phyloP scores from a whole-genome alignment of 2,888 invertebrate genomes.

The Antheraea yamamai region DNA sequence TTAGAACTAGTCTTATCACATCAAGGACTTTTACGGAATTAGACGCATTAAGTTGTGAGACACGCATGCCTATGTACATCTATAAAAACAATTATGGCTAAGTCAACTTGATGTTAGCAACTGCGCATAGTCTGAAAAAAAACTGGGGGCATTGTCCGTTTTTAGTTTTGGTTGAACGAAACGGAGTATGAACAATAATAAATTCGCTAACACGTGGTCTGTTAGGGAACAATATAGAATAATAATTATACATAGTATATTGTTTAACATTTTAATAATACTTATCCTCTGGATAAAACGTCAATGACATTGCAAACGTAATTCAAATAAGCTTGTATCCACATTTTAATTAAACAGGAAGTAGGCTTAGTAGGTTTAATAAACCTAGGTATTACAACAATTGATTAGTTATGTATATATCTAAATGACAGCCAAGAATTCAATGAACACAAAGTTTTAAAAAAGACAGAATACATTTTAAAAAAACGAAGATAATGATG shows the following conservation, averaged over 20 bases:
- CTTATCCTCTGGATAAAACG: background rate
- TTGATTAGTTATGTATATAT: background rate
- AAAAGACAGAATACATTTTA: background rate
- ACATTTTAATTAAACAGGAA: background rate
- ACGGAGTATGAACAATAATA: slow-evolving; percentile 30
- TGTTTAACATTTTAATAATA: background rate
- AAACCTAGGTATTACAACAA: background rate
- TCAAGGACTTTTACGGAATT: slow-evolving; percentile 20
- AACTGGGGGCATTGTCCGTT: slow-evolving; percentile 75
- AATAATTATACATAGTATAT: background rate
- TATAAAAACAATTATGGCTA: slow-evolving; percentile 25
- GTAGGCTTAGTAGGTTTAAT: background rate
- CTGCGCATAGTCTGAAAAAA: slow-evolving; percentile 54
- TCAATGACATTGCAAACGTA: background rate
- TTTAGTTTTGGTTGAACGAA: slow-evolving; percentile 69
- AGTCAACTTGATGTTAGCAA: slow-evolving; percentile 36
- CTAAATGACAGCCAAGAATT: background rate
- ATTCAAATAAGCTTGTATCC: background rate
- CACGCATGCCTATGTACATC: slow-evolving; percentile 14
- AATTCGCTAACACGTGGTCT: slow-evolving; percentile 5
- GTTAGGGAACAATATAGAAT: background rate
- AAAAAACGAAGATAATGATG: background rate
- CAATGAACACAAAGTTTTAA: background rate
- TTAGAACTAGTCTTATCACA: slow-evolving; percentile 19
- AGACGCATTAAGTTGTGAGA: slow-evolving; percentile 16